Conservation (phyloP, 1,140 invertebrate species). For the Anastrepha obliqua region DNA sequence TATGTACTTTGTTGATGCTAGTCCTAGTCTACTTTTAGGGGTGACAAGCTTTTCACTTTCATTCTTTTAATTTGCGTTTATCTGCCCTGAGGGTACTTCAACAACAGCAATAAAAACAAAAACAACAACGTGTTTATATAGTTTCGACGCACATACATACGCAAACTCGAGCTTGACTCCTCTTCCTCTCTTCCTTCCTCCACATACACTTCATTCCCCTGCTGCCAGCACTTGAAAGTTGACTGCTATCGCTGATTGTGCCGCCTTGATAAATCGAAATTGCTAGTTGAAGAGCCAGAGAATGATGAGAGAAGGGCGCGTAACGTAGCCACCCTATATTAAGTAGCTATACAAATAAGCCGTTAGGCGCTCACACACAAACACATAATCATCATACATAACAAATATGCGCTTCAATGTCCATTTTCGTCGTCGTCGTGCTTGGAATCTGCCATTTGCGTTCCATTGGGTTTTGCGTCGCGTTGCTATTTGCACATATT, state of each 20-base stretch:
- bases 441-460: constrained; percentile 36
- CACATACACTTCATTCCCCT: no score
- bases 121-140: constrained; percentile 37
- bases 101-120: background rate
- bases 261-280: constrained; percentile 26
- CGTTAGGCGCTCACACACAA: background rate
- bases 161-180: no score
- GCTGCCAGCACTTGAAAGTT: background rate
- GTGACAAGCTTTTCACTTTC: constrained; percentile 55
- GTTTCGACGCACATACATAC: background rate
- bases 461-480: constrained; percentile 16
- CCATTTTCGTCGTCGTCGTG: background rate
- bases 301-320: background rate
- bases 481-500: background rate
- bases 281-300: background rate
- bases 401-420: background rate
- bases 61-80: constrained; percentile 54
- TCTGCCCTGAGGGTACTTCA: constrained; percentile 16
- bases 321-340: constrained; percentile 14
- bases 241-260: constrained; percentile 46
- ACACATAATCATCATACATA: background rate
- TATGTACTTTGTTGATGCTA: no score
- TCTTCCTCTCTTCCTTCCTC: no score
- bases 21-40: constrained; percentile 51
- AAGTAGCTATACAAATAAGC: constrained; percentile 40